Base-by-base conservation (phyloP, 2,113 vertebrate species). In the Uria lomvia region DNA sequence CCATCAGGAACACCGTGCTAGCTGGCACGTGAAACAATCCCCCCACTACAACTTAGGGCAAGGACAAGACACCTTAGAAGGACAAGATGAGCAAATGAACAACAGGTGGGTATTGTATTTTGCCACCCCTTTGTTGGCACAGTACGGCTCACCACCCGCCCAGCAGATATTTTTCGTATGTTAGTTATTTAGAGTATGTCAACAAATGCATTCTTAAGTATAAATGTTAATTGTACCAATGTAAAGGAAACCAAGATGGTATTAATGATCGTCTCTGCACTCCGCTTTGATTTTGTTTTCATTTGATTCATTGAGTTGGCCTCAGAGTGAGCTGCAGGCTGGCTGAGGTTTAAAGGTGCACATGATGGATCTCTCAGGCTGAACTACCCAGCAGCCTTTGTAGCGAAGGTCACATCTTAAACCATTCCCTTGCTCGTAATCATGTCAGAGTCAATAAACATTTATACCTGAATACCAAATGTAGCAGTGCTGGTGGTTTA, bases 371-470 rank as follows among this genome's bases (percentile, higher is more conserved):
- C 63, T 94, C 79, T 88, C 82, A 74, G 34, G 45, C 70, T 91
- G 87, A 97, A 67, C 80, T 66, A 89, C 71, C 79, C 88, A 91
- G 82, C 85, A 93, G 90, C 67, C 80, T 92, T 53, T 87, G 58
- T 84, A 88, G 85, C 0, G 1, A 96, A 96, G 96, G 95, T 94
- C 96, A 96, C 2, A 0, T 88, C 86, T 94, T 76, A 90, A 96
- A 90, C 76, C 42, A 72, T 91, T 96, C 67, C 66, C 84, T 86
- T 59, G 72, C 92, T 94, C 1, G 1, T 90, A 96, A 91, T 85
- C 81, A 84, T 74, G 94, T 93, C 97, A 96, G 83, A 93, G 72
- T 95, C 88, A 96, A 95, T 95, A 97, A 95, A 89, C 50, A 63
- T 87, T 96, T 90, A 30, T 88, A 91, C 81, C 88, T 90, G 47